A percentile compares a stretch with the other conserved stretches of the same genome.
These are phyloP conservation scores for Lasioglossum figueresi DNA, from an alignment of 2,888 invertebrate species.

Conservation along the genomic window DNA sequence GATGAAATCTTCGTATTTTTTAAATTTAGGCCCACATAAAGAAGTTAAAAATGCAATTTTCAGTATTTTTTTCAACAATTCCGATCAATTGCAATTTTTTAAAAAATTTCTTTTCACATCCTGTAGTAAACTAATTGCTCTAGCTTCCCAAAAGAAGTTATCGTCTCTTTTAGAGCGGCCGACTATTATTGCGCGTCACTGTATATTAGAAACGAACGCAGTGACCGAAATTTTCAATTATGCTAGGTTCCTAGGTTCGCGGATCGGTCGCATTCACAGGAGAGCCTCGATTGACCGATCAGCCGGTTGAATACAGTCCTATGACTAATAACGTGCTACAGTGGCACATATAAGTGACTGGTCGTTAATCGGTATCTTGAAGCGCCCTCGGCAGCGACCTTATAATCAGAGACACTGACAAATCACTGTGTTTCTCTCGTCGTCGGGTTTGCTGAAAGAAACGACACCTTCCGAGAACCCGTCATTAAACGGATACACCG, in stretches of 20 bases:
- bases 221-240: background rate
- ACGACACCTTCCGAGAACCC: conserved; percentile 48
- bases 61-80: too few species aligned
- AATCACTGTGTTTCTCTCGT: conserved; percentile 50
- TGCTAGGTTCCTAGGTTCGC: background rate
- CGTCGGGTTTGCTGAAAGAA: conserved; percentile 31
- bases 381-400: conserved; percentile 31
- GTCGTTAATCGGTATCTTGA: conserved; percentile 40
- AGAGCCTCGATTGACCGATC: background rate
- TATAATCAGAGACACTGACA: conserved; percentile 59
- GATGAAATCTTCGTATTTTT: too few species aligned
- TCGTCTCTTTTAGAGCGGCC: too few species aligned
- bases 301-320: background rate
- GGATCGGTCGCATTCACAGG: background rate
- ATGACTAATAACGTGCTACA: conserved; percentile 10
- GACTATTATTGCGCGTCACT: too few species aligned
- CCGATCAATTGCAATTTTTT: too few species aligned
- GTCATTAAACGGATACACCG: conserved; percentile 31
- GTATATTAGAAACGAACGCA: background rate
- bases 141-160: too few species aligned
- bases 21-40: too few species aligned
- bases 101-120: too few species aligned
- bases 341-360: conserved; percentile 21
- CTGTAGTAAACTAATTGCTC: too few species aligned
- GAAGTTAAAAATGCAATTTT: too few species aligned